Percentiles rank a stretch among this genome's conserved stretches.
Conservation (phyloP, 2,797 vertebrate genomes). For the Scarus forsteni region DNA sequence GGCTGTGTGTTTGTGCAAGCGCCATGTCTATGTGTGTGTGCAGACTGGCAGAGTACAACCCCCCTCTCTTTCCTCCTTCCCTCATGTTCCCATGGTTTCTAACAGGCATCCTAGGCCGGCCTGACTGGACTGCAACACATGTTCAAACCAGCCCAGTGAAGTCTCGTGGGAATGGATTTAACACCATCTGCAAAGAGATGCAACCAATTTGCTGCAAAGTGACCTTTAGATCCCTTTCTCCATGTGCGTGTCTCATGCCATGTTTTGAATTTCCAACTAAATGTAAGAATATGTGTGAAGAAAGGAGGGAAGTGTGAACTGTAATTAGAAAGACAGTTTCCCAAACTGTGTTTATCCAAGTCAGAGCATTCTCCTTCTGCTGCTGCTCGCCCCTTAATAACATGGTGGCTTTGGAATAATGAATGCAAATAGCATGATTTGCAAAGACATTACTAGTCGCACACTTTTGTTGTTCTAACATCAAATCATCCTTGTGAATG, state of each 20-base stretch:
- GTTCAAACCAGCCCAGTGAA: slow-evolving; percentile 58
- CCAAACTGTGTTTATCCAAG: slow-evolving; percentile 18
- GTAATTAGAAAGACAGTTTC: neutral
- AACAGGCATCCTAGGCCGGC: slow-evolving; percentile 67
- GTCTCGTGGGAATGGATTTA: slow-evolving; percentile 58
- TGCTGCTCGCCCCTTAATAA: slow-evolving; percentile 11
- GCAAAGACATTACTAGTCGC: neutral
- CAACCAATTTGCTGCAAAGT: slow-evolving; percentile 45
- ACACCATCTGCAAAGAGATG: slow-evolving; percentile 53
- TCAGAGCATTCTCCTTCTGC: slow-evolving; percentile 4
- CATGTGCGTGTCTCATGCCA: slow-evolving; percentile 1
- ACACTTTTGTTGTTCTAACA: slow-evolving; percentile 1
- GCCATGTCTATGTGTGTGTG: slow-evolving; percentile 39
- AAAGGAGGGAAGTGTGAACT: neutral
- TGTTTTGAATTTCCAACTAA: slow-evolving; percentile 13
- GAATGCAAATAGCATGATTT: neutral
- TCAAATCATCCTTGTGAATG: slow-evolving; percentile 15
- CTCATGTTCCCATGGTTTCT: slow-evolving; percentile 77
- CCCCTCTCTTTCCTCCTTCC: slow-evolving; percentile 12
- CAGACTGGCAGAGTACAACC: slow-evolving; percentile 56
- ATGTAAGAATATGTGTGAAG: neutral
- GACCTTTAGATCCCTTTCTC: slow-evolving; percentile 35
- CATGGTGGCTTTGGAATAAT: slow-evolving; percentile 8
- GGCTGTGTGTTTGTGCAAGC: slow-evolving; percentile 13
- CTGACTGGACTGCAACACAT: slow-evolving; percentile 63